Conservation (phyloP, 2,113 vertebrate genomes). For the Nothobranchius furzeri region DNA sequence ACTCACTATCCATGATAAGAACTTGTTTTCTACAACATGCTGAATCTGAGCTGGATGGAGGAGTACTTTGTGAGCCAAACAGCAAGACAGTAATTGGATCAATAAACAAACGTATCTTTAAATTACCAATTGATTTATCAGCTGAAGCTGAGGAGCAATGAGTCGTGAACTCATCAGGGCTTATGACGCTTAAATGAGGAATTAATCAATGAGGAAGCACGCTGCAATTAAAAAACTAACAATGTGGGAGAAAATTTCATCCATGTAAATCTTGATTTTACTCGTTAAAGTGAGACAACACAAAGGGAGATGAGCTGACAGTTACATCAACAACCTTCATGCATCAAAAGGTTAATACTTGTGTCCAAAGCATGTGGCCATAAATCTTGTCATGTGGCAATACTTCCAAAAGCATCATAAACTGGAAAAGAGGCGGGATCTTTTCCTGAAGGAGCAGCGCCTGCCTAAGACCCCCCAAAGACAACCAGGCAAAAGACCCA, state of each 20-base stretch:
- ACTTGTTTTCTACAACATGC: background rate
- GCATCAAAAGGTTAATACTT: constrained; percentile 13
- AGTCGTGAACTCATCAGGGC: constrained; percentile 23
- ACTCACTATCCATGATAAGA: background rate
- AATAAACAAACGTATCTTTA: constrained; percentile 22
- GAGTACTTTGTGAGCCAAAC: background rate
- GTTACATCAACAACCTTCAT: constrained; percentile 9
- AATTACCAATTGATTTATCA: constrained; percentile 39
- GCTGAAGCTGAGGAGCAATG: constrained; percentile 23
- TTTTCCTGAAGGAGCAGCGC: background rate
- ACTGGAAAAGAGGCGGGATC: background rate
- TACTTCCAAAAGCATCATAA: background rate
- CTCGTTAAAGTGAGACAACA: background rate
- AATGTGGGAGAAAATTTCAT: background rate
- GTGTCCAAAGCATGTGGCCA: constrained; percentile 12
- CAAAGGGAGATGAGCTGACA: background rate
- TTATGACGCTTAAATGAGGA: constrained; percentile 19
- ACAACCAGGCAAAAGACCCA: background rate
- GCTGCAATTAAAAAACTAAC: constrained; percentile 1
- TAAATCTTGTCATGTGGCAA: constrained; percentile 13
- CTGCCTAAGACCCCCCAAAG: background rate
- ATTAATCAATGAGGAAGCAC: constrained; percentile 23
- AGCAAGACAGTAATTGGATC: constrained; percentile 13
- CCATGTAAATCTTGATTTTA: background rate
- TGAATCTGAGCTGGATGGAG: background rate